phyloP scores from a whole-genome alignment of 2,113 vertebrate genomes.

The Saimiri boliviensis region DNA sequence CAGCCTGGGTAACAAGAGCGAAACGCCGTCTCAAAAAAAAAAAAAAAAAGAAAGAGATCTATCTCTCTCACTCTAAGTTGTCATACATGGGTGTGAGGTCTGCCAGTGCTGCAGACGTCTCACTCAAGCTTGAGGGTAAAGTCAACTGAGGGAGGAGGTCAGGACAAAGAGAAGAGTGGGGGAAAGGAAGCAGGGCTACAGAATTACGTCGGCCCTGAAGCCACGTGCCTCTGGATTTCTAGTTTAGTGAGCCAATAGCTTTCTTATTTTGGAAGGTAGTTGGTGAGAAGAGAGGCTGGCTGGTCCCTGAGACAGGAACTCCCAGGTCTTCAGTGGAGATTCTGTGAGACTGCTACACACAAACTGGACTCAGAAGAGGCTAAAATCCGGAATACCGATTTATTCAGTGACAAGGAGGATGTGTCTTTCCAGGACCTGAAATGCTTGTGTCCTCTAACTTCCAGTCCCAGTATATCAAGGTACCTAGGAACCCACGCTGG shows the following conservation, averaged over 20 bases:
- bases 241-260: slow-evolving; percentile 11
- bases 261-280: background rate
- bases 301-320: background rate
- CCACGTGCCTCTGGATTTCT: background rate
- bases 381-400: background rate
- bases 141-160: background rate
- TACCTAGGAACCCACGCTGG: background rate
- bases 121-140: background rate
- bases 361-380: background rate
- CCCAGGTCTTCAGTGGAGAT: background rate
- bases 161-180: background rate
- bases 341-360: background rate
- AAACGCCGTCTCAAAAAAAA: too few species aligned
- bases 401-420: background rate
- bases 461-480: slow-evolving; percentile 9
- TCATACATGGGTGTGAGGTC: background rate
- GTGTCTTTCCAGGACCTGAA: background rate
- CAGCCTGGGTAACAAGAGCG: too few species aligned
- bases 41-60: background rate
- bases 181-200: background rate
- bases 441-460: background rate
- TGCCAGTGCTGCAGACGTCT: background rate
- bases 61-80: background rate
- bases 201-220: background rate
- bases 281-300: slow-evolving; percentile 5